Conservation (phyloP, 2,888 invertebrate genomes). For the Asteroscopus sphinx region DNA sequence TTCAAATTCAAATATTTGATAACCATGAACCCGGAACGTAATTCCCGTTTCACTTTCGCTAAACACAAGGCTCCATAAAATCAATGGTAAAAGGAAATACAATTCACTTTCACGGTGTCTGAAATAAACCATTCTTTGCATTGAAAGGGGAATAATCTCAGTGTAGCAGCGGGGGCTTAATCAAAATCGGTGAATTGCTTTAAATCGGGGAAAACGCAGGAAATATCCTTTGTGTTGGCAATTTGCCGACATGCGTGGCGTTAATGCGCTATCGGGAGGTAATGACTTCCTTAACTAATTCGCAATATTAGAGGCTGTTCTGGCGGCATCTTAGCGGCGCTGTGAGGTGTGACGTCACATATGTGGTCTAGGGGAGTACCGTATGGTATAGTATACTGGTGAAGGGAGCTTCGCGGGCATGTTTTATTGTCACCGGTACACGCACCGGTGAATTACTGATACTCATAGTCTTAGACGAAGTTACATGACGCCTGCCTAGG, state of each 20-base stretch:
- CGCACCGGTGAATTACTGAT: background rate
- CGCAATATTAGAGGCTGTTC: conserved; percentile 74
- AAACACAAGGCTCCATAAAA: conserved; percentile 74
- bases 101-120: conserved; percentile 88
- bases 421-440: background rate
- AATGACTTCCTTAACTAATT: conserved; percentile 90
- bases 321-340: conserved; percentile 44
- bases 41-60: conserved; percentile 64
- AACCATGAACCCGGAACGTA: conserved; percentile 44
- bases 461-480: too few species aligned
- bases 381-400: background rate
- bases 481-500: too few species aligned
- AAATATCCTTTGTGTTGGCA: conserved; percentile 88
- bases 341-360: conserved; percentile 48
- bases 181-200: conserved; percentile 90
- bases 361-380: conserved; percentile 22
- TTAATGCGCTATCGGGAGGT: conserved; percentile 87
- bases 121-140: conserved; percentile 89
- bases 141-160: conserved; percentile 89
- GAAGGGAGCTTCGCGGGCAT: background rate
- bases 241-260: conserved; percentile 87
- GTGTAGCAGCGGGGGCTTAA: conserved; percentile 88
- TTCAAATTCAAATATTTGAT: conserved; percentile 56
- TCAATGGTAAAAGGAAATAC: conserved; percentile 86
- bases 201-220: conserved; percentile 90